Base-by-base conservation (phyloP, 2,113 vertebrate genomes). In the Cephalopterus ornatus region DNA sequence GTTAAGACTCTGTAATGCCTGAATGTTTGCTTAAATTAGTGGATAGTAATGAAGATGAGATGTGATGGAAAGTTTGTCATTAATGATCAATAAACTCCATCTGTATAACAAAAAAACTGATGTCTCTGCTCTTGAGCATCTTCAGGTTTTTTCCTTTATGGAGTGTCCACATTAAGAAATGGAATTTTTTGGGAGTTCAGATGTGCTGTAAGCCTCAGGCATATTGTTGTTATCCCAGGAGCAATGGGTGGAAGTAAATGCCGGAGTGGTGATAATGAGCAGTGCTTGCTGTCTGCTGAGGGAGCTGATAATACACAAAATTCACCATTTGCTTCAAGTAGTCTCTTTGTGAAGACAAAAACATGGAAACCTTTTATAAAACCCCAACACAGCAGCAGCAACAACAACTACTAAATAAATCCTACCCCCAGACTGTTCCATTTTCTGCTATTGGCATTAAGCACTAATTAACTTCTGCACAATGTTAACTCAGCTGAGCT, bases 391-490 rank as follows among this genome's bases (percentile, higher is more conserved):
- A 49, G 16, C 20, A 23, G 3, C 23, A 47, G 8, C 13, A 83
- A 2, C 8, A 79, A 6, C 2, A 75, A 18, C 20, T 37, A 61
- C 4, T 3, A 33, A 39, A 39, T 41, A 59, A 79, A 65, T 65
- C 42, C 14, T 5, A 56, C 17, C 1, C 30, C 8, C 16, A 21
- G 11, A 55, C 37, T 56, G 23, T 50, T 46, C 11, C 0, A 5
- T 56, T 68, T 91, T 41, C 41, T 83, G 3, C 22, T 41, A 1
- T 76, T 95, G 76, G 41, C 53, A 65, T 50, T 27, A 61, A 80
- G 17, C 22, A 22, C 16, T 82, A 42, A 85, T 79, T 77, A 70
- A 53, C 8, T 71, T 65, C 5, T 52, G n/a, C 18, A 52, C 41
- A 30, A 0, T 44, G 46, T 65, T 68, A 72, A 44, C 30, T 85